Percentiles rank a stretch among this genome's conserved stretches.
phyloP scores from a whole-genome alignment of 2,113 vertebrate species.

The Lichenostomus cassidix region DNA sequence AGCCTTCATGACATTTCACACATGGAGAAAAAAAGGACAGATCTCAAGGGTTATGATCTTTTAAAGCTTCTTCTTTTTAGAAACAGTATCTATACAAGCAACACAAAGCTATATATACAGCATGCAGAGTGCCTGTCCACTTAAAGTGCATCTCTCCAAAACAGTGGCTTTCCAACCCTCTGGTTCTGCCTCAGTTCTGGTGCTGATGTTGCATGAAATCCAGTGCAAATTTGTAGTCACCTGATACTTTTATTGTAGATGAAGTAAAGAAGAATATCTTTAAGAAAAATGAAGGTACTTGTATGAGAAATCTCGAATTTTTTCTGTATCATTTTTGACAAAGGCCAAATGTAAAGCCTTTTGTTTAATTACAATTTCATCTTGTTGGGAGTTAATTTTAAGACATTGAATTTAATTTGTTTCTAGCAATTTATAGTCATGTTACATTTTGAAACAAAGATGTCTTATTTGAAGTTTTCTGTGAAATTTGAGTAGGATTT shows the following conservation, averaged over 20 bases:
- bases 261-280: background rate
- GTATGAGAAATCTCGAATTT: background rate
- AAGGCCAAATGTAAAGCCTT: background rate
- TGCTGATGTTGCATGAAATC: background rate
- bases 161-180: background rate
- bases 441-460: background rate
- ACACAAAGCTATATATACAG: background rate
- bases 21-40: too few relatives aligned
- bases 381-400: background rate
- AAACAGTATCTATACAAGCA: background rate
- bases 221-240: background rate
- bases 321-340: background rate
- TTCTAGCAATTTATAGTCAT: background rate
- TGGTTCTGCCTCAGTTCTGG: background rate
- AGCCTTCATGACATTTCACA: background rate
- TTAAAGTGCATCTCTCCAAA: background rate
- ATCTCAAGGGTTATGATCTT: background rate
- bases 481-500: background rate
- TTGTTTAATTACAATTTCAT: background rate
- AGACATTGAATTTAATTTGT: background rate
- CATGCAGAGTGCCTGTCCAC: accelerated
- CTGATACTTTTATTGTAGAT: background rate
- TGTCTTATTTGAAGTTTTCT: background rate
- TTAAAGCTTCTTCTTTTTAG: background rate
- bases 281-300: background rate